Evolutionary conservation across 2,797 vertebrate genomes (phyloP).

Genomic region (Parambassis ranga): DNA sequence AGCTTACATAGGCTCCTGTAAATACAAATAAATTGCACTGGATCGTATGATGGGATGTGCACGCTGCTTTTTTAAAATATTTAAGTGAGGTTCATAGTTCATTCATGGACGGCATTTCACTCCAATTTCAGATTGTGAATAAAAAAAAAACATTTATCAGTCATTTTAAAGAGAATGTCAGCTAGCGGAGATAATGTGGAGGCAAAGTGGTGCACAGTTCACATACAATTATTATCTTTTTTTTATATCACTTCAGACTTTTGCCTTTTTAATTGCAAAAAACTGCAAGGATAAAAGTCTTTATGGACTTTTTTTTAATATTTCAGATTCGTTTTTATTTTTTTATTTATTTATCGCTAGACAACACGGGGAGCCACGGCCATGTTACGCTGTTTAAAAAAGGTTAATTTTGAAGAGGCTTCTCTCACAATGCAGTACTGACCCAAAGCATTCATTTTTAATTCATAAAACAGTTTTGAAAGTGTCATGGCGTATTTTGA

Average conservation of each 20-base stretch:
- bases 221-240: conserved; percentile 16
- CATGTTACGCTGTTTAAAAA: background rate
- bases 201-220: background rate
- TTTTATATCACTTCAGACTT: conserved; percentile 5
- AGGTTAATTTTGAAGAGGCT: conserved; percentile 11
- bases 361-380: background rate
- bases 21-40: background rate
- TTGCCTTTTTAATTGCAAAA: background rate
- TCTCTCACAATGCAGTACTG: background rate
- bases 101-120: conserved; percentile 27
- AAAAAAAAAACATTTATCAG: conserved; percentile 17
- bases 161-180: conserved; percentile 11
- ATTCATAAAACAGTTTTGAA: conserved; percentile 8
- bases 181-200: conserved; percentile 5
- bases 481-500: background rate
- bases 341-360: conserved; percentile 1
- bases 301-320: background rate
- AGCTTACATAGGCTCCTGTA: background rate
- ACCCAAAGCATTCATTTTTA: conserved; percentile 2
- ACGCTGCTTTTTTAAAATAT: conserved; percentile 20
- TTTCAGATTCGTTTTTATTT: conserved; percentile 3
- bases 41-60: background rate
- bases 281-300: conserved; percentile 2
- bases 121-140: conserved; percentile 36
- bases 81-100: conserved; percentile 17